Evolutionary conservation across 1,140 invertebrate species (phyloP).

Genomic region (Drosophila micromelanica): DNA sequence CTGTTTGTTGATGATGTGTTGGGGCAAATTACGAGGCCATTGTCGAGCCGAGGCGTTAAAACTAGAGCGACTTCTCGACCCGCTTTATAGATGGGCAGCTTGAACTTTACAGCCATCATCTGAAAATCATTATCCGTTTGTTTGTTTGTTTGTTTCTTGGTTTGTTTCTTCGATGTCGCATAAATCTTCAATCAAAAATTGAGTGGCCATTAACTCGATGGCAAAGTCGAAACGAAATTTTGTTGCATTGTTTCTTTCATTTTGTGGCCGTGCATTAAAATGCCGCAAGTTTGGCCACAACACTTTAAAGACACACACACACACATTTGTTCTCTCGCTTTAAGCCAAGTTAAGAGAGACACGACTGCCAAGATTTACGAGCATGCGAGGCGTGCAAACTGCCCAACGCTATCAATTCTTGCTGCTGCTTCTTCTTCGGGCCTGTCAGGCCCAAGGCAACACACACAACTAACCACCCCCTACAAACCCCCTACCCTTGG

Average conservation of each 20-base stretch:
- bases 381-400: slow-evolving; percentile 26
- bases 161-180: slow-evolving; percentile 21
- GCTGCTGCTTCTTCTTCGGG: background rate
- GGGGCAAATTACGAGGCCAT: slow-evolving; percentile 57
- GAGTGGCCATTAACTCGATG: slow-evolving; percentile 46
- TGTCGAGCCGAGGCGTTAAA: slow-evolving; percentile 62
- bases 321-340: slow-evolving; percentile 56
- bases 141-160: background rate
- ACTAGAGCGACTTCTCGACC: slow-evolving; percentile 66
- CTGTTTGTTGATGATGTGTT: slow-evolving; percentile 67
- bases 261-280: slow-evolving; percentile 4
- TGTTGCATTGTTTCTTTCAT: slow-evolving; percentile 24
- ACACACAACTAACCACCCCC: background rate
- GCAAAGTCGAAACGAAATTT: slow-evolving; percentile 7
- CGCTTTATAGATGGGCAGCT: slow-evolving; percentile 11
- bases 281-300: slow-evolving; percentile 13
- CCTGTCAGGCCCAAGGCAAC: slow-evolving; percentile 10
- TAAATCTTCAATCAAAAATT: slow-evolving; percentile 76
- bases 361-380: slow-evolving; percentile 52
- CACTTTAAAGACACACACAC: slow-evolving; percentile 59
- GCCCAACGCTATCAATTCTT: slow-evolving; percentile 2
- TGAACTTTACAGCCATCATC: slow-evolving; percentile 52
- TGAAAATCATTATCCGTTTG: slow-evolving; percentile 25
- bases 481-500: background rate
- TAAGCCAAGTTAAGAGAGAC: slow-evolving; percentile 42